phyloP scores from a whole-genome alignment of 2,113 vertebrate genomes.

The Cephalopholis sonnerati region DNA sequence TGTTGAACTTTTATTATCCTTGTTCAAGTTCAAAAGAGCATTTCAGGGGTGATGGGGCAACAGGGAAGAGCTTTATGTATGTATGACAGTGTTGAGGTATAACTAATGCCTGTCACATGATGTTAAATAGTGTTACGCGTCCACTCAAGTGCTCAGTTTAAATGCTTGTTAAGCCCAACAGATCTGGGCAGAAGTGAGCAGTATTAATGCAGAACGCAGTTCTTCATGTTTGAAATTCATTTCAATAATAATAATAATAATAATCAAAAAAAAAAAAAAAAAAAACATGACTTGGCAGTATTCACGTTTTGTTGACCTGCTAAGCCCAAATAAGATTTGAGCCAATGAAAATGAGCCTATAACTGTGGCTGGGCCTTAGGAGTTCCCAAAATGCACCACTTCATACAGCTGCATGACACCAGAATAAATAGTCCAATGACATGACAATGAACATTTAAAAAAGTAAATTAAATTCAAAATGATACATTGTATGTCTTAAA shows the following conservation, averaged over 20 bases:
- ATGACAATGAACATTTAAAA: conserved; percentile 73
- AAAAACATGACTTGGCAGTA: conserved; percentile 69
- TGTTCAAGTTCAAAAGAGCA: conserved; percentile 10
- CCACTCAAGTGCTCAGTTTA: conserved; percentile 55
- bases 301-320: conserved; percentile 56
- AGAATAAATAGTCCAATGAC: conserved; percentile 80
- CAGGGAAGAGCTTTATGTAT: not conserved
- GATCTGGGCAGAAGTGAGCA: conserved; percentile 20
- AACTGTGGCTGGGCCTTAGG: conserved; percentile 32
- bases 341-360: conserved; percentile 44
- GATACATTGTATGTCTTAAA: conserved; percentile 62
- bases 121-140: not conserved
- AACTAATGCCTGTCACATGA: conserved; percentile 8
- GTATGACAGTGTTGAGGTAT: not conserved
- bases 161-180: conserved; percentile 59
- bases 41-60: conserved; percentile 1
- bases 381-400: conserved; percentile 61
- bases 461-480: conserved; percentile 62
- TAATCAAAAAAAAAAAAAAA: not conserved
- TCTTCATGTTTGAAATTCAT: conserved; percentile 23
- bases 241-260: not conserved
- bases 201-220: conserved; percentile 22
- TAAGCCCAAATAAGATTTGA: conserved; percentile 37
- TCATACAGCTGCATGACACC: conserved; percentile 72
- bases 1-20: not conserved